Percentiles rank a stretch among this genome's conserved stretches.
phyloP scores from a whole-genome alignment of 2,797 vertebrate genomes.

The Sebastes kiyomatsui region DNA sequence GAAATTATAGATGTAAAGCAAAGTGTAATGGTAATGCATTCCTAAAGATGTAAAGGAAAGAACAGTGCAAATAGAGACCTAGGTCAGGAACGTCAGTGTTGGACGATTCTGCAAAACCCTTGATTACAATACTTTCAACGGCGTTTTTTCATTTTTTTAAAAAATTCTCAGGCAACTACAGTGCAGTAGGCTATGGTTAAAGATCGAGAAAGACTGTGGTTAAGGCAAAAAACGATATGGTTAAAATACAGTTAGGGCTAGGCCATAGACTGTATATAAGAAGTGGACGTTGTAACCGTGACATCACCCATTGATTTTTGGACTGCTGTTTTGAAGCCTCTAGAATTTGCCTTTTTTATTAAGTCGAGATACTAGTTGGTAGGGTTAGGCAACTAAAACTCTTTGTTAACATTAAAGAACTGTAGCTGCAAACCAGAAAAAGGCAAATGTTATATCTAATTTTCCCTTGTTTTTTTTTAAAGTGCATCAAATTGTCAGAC shows the following conservation, averaged over 20 bases:
- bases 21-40: neutral
- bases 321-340: no score
- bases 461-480: neutral
- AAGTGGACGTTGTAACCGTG: no score
- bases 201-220: neutral
- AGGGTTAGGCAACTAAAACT: neutral
- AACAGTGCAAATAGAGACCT: neutral
- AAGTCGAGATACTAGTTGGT: neutral
- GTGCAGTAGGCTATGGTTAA: neutral
- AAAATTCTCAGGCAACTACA: neutral
- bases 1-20: slow-evolving; percentile 23
- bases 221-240: neutral
- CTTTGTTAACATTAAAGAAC: neutral
- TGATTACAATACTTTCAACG: neutral
- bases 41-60: neutral
- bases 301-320: no score
- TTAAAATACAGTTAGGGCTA: neutral
- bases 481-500: neutral
- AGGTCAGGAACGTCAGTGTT: neutral
- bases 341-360: neutral
- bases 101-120: neutral
- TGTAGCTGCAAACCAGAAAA: neutral
- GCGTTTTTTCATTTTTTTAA: neutral
- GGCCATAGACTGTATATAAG: no score
- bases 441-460: neutral